Evolutionary conservation across 1,140 invertebrate species (phyloP), one percentile per base, ranked within the genome.

Genomic region (Formica exsecta): DNA sequence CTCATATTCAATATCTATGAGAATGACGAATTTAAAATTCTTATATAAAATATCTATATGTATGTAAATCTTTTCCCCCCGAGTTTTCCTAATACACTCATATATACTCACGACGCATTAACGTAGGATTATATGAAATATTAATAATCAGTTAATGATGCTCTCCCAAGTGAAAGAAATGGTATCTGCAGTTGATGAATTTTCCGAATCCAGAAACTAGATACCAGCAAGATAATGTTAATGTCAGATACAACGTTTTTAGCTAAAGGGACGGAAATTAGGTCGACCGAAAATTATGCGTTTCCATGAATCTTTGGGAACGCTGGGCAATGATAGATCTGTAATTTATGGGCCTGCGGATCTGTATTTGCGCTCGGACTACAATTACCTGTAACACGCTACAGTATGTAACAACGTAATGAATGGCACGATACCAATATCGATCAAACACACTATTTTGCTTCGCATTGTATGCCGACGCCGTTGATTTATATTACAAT

Each of bases 401-500:
- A 59, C 68, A 73, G 44, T 44, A n/a, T 73, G 77, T 41, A 59
- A 66, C 8, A 38, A 16, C n/a, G 11, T 81, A 70, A 80, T 70
- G 65, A 74, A 61, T 62, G n/a, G 71, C 79, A 29, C 61, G 38
- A 25, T 83, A 25, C 54, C 54, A 61, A 73, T 81, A 81, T 83
- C 68, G 54, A 83, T 83, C 68, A 83, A 83, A 83, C 79, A 62
- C 48, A 70, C 48, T 57, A 80, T 38, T 70, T 59, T 59, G 48
- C 19, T 70, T 57, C 11, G 22, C 77, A 70, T 70, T 79, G 61
- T 79, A 29, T 61, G 75, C 22, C 61, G 61, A 22, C n/a, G 57
- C 29, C 22, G 38, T 36, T 32, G 38, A 83, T 83, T 83, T 73
- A 73, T 81, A 81, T 81, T 81, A 83, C 68, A 83, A 83, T 74